phyloP scores from a whole-genome alignment of 2,113 vertebrate genomes.

The Sitta europaea region DNA sequence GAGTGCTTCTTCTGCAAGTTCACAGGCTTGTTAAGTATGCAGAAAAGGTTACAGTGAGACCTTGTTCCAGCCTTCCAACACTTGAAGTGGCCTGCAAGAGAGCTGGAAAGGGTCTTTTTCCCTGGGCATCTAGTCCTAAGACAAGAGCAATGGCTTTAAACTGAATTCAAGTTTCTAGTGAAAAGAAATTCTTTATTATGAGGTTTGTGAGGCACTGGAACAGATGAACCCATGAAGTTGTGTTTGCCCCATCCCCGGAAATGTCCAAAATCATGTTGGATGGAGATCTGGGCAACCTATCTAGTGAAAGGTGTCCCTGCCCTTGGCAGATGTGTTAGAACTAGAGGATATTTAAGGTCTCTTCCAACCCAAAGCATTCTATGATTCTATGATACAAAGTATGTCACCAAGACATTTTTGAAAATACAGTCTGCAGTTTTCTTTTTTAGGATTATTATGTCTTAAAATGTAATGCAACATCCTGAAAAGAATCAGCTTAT shows the following conservation, averaged over 20 bases:
- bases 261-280: not conserved
- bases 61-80: not conserved
- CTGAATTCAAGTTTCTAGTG: not conserved
- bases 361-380: not conserved
- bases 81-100: not conserved
- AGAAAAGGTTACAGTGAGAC: not conserved
- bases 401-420: not conserved
- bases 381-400: not conserved
- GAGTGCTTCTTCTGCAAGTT: not conserved
- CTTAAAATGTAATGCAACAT: not conserved
- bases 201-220: not conserved
- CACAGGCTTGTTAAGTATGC: not conserved
- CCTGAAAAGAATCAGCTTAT: not conserved
- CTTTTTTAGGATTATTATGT: not conserved
- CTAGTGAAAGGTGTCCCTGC: not conserved
- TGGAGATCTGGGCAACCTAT: not conserved
- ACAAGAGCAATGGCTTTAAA: not conserved
- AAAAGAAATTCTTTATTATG: not conserved
- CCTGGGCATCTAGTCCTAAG: not conserved
- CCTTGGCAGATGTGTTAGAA: not conserved
- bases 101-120: not conserved
- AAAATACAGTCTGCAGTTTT: not conserved
- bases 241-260: not conserved
- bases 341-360: not conserved
- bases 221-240: not conserved